These are phyloP conservation scores for Pao palembangensis DNA, from an alignment of 2,113 vertebrate genomes.

Conservation along the genomic window DNA sequence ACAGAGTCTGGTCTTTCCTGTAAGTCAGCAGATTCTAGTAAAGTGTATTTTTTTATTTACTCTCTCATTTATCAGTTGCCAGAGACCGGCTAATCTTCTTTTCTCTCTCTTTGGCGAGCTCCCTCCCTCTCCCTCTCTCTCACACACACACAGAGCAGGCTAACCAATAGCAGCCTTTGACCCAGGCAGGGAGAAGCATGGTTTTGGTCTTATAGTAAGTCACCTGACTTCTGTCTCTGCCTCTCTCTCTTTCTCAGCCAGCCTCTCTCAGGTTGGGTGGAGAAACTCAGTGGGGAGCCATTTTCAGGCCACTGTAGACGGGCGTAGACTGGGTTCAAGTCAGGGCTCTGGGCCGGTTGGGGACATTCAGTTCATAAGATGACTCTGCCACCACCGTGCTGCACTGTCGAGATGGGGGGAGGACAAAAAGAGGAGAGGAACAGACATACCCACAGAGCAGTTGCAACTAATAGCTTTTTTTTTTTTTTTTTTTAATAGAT, in stretches of 20 bases:
- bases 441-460: too few relatives aligned
- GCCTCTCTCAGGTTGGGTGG: too few relatives aligned
- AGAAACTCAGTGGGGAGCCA: too few relatives aligned
- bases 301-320: too few relatives aligned
- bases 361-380: too few relatives aligned
- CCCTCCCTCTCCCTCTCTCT: not conserved
- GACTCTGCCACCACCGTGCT: not conserved
- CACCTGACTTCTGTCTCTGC: constrained; percentile 21
- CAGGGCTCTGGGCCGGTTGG: too few relatives aligned
- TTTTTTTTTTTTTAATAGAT: too few relatives aligned
- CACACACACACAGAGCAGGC: not conserved
- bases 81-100: not conserved
- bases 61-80: not conserved
- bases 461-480: too few relatives aligned
- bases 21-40: constrained; percentile 22
- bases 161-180: not conserved
- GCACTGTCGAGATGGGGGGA: too few relatives aligned
- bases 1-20: constrained; percentile 20
- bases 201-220: constrained; percentile 13
- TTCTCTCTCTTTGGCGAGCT: too few relatives aligned
- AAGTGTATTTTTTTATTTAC: constrained; percentile 8
- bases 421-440: too few relatives aligned
- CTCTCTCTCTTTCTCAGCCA: not conserved
- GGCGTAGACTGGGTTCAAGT: too few relatives aligned
- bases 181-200: not conserved